Evolutionary conservation across 2,113 vertebrate species (phyloP).

Genomic region (Salminus brasiliensis): DNA sequence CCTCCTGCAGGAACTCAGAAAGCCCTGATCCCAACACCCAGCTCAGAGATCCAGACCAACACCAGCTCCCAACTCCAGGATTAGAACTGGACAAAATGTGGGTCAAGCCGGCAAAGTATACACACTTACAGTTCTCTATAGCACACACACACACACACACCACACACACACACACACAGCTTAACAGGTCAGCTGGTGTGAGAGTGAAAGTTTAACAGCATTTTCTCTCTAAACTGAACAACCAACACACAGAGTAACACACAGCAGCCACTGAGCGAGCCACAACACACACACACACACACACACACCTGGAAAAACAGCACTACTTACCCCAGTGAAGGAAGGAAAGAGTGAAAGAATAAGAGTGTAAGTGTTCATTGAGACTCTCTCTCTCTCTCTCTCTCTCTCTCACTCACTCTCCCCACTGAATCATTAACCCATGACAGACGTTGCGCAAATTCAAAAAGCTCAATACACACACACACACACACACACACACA

Average conservation of each 20-base stretch:
- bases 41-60: too few species aligned
- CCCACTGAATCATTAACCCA: conserved; percentile 28
- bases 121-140: neutral
- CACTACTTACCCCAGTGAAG: conserved; percentile 5
- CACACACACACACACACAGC: neutral
- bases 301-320: neutral
- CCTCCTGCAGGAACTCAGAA: too few species aligned
- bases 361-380: neutral
- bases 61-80: neutral
- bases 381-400: neutral
- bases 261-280: too few species aligned
- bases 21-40: neutral
- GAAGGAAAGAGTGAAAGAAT: neutral
- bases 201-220: neutral
- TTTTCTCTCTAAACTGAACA: too few species aligned
- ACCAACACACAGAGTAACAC: neutral
- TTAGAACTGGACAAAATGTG: neutral
- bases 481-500: neutral
- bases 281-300: neutral
- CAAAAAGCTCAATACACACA: neutral
- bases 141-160: neutral
- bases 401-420: neutral
- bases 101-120: neutral
- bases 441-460: neutral
- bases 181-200: neutral